phyloP scores from a whole-genome alignment of 2,113 vertebrate species.

The Astatotilapia flaviijosephi region DNA sequence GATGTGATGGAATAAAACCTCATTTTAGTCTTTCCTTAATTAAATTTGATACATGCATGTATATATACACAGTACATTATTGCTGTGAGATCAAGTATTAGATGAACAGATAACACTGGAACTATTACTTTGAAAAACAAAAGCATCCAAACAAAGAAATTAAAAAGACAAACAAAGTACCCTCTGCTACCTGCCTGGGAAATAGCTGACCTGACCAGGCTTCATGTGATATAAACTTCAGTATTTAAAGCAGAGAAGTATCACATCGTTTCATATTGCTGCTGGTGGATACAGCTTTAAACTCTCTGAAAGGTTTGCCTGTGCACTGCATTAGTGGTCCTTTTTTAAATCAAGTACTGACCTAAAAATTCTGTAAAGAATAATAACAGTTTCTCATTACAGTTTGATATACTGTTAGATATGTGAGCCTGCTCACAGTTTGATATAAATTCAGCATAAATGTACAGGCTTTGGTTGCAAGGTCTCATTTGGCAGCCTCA shows the following conservation, averaged over 20 bases:
- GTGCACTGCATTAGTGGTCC: background rate
- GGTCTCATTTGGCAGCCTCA: background rate
- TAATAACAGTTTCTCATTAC: background rate
- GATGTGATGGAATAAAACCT: background rate
- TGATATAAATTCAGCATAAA: background rate
- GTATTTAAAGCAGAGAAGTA: slow-evolving; percentile 1
- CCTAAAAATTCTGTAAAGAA: background rate
- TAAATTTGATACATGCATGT: background rate
- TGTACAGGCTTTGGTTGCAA: background rate
- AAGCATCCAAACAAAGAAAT: background rate
- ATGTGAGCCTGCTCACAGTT: slow-evolving; percentile 52
- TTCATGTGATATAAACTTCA: background rate
- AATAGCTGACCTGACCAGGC: background rate
- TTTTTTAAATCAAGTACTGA: background rate
- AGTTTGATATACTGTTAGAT: background rate
- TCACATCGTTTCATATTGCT: background rate
- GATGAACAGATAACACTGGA: background rate
- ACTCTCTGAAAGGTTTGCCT: background rate
- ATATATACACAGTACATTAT: background rate
- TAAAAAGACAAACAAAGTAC: background rate
- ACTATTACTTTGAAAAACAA: background rate
- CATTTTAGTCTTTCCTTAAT: background rate
- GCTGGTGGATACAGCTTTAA: background rate
- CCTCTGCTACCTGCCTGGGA: background rate
- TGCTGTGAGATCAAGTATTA: background rate